Conservation (phyloP, 2,113 vertebrate genomes). For the Pelmatolapia mariae region DNA sequence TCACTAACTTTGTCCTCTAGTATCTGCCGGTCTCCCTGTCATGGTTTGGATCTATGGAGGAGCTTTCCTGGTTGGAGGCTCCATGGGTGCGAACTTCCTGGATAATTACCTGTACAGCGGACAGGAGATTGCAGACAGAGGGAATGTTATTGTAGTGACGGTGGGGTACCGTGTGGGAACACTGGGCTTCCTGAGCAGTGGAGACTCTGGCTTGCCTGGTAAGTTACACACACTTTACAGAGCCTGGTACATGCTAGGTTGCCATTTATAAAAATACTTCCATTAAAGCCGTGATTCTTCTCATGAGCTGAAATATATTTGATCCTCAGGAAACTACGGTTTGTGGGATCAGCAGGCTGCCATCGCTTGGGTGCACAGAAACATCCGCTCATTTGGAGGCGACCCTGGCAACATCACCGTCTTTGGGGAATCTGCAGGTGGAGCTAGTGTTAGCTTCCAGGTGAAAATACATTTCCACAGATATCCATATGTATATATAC, state of each 20-base stretch:
- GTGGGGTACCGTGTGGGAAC: constrained; percentile 86
- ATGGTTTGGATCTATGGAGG: constrained; percentile 93
- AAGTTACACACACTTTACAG: not conserved
- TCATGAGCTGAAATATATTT: not conserved
- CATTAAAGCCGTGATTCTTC: not conserved
- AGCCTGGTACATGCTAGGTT: not conserved
- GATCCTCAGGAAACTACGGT: constrained; percentile 83
- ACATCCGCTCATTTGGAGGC: constrained; percentile 88
- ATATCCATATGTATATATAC: not conserved
- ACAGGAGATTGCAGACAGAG: constrained; percentile 81
- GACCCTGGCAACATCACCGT: constrained; percentile 86
- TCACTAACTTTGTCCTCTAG: constrained; percentile 45
- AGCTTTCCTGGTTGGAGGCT: constrained; percentile 74
- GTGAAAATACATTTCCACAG: constrained; percentile 48
- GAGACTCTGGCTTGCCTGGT: constrained; percentile 71
- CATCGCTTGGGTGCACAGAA: constrained; percentile 93
- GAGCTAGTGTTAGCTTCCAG: constrained; percentile 76
- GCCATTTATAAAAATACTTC: not conserved
- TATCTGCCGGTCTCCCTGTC: constrained; percentile 81
- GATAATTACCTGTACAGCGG: constrained; percentile 85
- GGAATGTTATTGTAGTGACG: constrained; percentile 90
- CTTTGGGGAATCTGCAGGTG: constrained; percentile 93
- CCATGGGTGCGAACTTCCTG: constrained; percentile 81
- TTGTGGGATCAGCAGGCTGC: constrained; percentile 94
- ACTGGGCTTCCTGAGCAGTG: constrained; percentile 91